Percentiles rank a stretch among this genome's conserved stretches.
phyloP scores from a whole-genome alignment of 1,140 invertebrate species.

The Anagrus nilaparvatae region DNA sequence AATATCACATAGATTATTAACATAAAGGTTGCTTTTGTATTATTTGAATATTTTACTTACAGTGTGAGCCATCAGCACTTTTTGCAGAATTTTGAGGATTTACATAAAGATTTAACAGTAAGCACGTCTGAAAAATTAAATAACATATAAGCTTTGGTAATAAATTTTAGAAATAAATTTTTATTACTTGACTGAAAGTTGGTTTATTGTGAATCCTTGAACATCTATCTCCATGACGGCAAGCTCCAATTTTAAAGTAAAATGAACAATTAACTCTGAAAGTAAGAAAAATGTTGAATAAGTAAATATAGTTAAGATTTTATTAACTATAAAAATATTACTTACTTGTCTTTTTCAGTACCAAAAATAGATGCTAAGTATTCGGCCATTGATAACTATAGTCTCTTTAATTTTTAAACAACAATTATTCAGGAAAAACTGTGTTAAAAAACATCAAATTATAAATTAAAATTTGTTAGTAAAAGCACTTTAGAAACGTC shows the following conservation, averaged over 20 bases:
- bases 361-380: slow-evolving; percentile 98
- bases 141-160: slow-evolving; percentile 1
- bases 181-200: slow-evolving; percentile 77
- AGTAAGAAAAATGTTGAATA: slow-evolving; percentile 29
- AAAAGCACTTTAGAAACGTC: too few species aligned
- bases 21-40: not conserved
- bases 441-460: too few species aligned
- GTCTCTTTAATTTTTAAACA: too few species aligned
- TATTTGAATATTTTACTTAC: slow-evolving; percentile 45
- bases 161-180: not conserved
- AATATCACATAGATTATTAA: too few species aligned
- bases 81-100: slow-evolving; percentile 96
- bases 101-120: slow-evolving; percentile 89
- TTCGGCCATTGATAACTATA: slow-evolving; percentile 97
- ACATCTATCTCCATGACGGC: slow-evolving; percentile 94
- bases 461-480: too few species aligned
- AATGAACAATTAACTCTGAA: slow-evolving; percentile 98
- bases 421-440: too few species aligned
- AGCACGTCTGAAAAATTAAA: slow-evolving; percentile 63
- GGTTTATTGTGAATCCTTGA: slow-evolving; percentile 97
- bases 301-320: slow-evolving; percentile 7
- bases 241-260: slow-evolving; percentile 99
- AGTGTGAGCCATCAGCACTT: slow-evolving; percentile 84
- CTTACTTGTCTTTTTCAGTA: slow-evolving; percentile 97
- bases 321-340: slow-evolving; percentile 28